Evolutionary conservation across 2,113 vertebrate genomes (phyloP).

Genomic region (Dromas ardeola): DNA sequence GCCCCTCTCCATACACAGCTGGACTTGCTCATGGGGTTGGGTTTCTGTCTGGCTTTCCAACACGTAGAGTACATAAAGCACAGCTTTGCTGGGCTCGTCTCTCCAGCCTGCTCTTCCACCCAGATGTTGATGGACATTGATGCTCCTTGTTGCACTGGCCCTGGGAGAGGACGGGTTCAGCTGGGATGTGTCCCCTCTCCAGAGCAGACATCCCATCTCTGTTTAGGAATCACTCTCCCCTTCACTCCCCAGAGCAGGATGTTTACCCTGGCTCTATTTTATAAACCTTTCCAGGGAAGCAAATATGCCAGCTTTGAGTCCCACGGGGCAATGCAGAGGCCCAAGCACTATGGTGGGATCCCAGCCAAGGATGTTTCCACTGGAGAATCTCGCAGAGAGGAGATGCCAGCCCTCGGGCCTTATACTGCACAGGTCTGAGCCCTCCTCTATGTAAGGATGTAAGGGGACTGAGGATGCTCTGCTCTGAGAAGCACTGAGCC

Average conservation of each 20-base stretch:
- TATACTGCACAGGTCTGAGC: not conserved
- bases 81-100: not conserved
- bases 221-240: not conserved
- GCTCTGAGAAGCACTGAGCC: not conserved
- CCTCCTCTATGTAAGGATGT: accelerated
- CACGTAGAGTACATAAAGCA: not conserved
- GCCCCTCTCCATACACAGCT: not conserved
- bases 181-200: not conserved
- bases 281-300: not conserved
- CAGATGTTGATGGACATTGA: accelerated
- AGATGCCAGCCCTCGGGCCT: not conserved
- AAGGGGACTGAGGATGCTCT: not conserved
- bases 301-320: not conserved
- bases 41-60: not conserved
- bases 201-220: not conserved
- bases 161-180: not conserved
- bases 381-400: not conserved
- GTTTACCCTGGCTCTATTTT: not conserved
- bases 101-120: not conserved
- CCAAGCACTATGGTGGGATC: not conserved
- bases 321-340: not conserved
- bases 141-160: not conserved
- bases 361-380: not conserved
- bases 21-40: not conserved
- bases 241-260: not conserved